These are phyloP conservation scores for Hypotaenidia okinawae DNA, from an alignment of 2,797 vertebrate species.

Conservation along the genomic window DNA sequence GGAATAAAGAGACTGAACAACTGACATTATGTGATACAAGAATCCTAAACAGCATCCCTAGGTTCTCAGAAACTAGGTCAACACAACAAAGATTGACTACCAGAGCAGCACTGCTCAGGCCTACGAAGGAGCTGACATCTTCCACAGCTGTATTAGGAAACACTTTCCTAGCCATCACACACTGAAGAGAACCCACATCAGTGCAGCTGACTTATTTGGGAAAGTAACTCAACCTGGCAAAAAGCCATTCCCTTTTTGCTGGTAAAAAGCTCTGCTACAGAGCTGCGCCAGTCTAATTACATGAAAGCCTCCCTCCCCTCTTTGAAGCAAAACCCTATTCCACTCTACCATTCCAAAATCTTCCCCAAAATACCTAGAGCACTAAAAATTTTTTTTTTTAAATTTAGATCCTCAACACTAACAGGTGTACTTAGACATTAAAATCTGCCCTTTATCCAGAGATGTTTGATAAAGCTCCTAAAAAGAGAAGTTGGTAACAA, in stretches of 20 bases:
- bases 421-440: neutral
- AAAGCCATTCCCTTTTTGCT: neutral
- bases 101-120: neutral
- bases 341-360: neutral
- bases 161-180: neutral
- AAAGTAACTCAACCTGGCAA: neutral
- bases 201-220: neutral
- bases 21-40: neutral
- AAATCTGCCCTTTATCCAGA: neutral
- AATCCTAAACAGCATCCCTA: neutral
- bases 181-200: accelerated
- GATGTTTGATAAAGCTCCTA: neutral
- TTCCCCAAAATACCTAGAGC: neutral
- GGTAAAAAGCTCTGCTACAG: neutral
- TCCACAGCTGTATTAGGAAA: neutral
- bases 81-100: neutral
- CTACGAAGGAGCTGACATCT: neutral
- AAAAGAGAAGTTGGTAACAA: neutral
- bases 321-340: neutral
- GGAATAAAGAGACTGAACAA: neutral
- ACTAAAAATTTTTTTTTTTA: neutral
- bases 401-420: neutral
- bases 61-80: conserved; percentile 48
- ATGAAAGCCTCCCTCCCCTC: neutral
- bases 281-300: neutral